Evolutionary conservation across 2,888 invertebrate species (phyloP).

Genomic region (Pachymerium ferrugineum): DNA sequence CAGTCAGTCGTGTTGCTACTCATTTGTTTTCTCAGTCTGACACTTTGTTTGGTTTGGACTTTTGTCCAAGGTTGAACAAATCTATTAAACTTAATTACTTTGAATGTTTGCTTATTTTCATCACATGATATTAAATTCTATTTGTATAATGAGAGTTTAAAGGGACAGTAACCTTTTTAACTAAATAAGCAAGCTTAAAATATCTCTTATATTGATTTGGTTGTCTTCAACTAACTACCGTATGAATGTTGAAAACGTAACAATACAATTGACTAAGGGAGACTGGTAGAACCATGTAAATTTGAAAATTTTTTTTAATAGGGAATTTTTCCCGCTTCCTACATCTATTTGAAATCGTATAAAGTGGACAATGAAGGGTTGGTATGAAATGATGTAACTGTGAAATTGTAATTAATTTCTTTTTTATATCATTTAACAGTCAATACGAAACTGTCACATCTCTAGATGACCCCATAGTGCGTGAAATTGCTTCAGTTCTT

Average conservation of each 20-base stretch:
- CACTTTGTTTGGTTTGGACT: not conserved
- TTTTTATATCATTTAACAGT: slow-evolving; percentile 40
- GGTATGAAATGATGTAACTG: slow-evolving; percentile 37
- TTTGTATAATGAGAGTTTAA: no score
- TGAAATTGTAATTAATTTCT: not conserved
- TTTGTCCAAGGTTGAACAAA: not conserved
- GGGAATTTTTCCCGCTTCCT: slow-evolving; percentile 74
- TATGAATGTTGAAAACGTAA: no score
- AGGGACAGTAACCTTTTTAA: no score
- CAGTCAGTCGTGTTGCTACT: not conserved
- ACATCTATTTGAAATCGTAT: slow-evolving; percentile 69
- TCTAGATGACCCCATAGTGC: slow-evolving; percentile 80
- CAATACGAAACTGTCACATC: slow-evolving; percentile 63
- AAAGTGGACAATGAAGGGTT: slow-evolving; percentile 75
- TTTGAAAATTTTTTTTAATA: slow-evolving; percentile 52
- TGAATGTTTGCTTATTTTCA: not conserved
- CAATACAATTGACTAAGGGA: no score
- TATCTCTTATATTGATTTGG: no score
- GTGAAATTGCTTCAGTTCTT: slow-evolving; percentile 82
- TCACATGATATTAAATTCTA: not conserved
- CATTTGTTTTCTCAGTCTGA: not conserved
- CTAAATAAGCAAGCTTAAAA: no score
- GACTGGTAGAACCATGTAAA: no score
- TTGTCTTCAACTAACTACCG: no score
- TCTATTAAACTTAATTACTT: not conserved